Base-by-base conservation (phyloP, 2,113 vertebrate genomes). In the Hypomesus transpacificus region DNA sequence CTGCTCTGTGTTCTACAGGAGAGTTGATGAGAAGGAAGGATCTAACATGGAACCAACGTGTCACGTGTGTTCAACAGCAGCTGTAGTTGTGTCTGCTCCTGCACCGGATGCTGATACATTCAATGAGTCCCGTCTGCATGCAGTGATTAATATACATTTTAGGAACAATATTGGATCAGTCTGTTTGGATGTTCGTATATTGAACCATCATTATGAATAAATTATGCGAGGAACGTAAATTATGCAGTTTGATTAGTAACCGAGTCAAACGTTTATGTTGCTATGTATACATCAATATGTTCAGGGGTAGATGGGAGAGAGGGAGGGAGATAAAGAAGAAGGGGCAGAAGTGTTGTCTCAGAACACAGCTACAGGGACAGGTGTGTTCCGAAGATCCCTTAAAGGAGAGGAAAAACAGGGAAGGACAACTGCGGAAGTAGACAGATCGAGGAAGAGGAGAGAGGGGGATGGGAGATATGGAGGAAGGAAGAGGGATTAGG, bases 201-300 rank as follows among this genome's bases (percentile, higher is more conserved):
- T 34, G 69, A 85, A 72, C 75, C 20, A 2, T 3, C 14, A 64
- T 72, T 8, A 70, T 86, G 76, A 84, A 86, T 87, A 85, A 85
- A 22, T 77, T 4, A 88, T 80, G 84, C 81, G 63, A 14, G n/a
- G 2, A 0, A 54, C 73, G 73, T 88, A 64, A 88, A 88, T 83
- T 80, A 86, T 88, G 85, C 79, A 85, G 77, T 60, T 26, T 80
- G 78, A 85, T 87, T 79, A 84, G 80, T 84, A 80, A 82, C 80
- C 74, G 76, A 78, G 82, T 80, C 84, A 82, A 66, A 8, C 76
- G 58, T 71, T 80, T 71, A 82, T 69, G 76, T 75, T 65, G 3
- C 26, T 0, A 9, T 66, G 74, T 74, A 66, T 52, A 46, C 71
- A 80, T 80, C 77, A 26, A 53, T 60, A 22, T 0, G 3, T 11